Conservation (phyloP, 2,888 invertebrate species). For the Ferdinandea cuprea region DNA sequence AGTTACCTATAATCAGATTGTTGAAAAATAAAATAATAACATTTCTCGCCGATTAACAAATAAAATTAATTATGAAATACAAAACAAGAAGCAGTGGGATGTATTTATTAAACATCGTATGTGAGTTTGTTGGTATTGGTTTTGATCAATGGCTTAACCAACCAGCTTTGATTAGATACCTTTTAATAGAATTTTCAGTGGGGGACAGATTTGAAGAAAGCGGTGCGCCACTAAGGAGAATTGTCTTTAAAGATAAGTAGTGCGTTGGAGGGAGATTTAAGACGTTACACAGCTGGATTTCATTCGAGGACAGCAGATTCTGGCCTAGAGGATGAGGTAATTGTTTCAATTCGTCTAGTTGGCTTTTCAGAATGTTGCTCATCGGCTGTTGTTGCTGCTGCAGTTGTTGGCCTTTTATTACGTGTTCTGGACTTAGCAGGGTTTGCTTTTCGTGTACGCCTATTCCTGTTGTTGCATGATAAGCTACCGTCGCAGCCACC, state of each 20-base stretch:
- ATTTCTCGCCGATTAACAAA: slow-evolving; percentile 64
- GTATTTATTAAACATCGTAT: slow-evolving; percentile 31
- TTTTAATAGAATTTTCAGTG: slow-evolving; percentile 83
- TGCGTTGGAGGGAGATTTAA: slow-evolving; percentile 93
- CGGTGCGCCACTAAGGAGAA: slow-evolving; percentile 86
- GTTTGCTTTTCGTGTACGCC: slow-evolving; percentile 69
- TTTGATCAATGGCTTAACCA: slow-evolving; percentile 81
- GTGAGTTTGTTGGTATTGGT: neutral
- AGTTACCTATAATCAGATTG: slow-evolving; percentile 6
- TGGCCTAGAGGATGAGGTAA: slow-evolving; percentile 81
- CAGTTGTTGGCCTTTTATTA: slow-evolving; percentile 78
- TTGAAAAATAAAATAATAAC: slow-evolving; percentile 16
- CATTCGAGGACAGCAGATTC: slow-evolving; percentile 87
- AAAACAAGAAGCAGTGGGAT: neutral
- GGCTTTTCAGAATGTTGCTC: slow-evolving; percentile 85
- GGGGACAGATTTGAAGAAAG: slow-evolving; percentile 78
- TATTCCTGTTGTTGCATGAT: slow-evolving; percentile 56
- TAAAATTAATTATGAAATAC: slow-evolving; percentile 12
- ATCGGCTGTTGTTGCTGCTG: slow-evolving; percentile 79
- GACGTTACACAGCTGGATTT: slow-evolving; percentile 89
- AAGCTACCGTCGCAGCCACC: slow-evolving; percentile 75
- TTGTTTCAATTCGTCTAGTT: slow-evolving; percentile 80
- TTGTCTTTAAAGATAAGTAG: slow-evolving; percentile 94
- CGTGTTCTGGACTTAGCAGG: slow-evolving; percentile 75
- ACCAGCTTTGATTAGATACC: slow-evolving; percentile 82